Percentiles rank a stretch among this genome's conserved stretches.
phyloP scores from a whole-genome alignment of 2,113 vertebrate genomes.

The Pycnonotus jocosus region DNA sequence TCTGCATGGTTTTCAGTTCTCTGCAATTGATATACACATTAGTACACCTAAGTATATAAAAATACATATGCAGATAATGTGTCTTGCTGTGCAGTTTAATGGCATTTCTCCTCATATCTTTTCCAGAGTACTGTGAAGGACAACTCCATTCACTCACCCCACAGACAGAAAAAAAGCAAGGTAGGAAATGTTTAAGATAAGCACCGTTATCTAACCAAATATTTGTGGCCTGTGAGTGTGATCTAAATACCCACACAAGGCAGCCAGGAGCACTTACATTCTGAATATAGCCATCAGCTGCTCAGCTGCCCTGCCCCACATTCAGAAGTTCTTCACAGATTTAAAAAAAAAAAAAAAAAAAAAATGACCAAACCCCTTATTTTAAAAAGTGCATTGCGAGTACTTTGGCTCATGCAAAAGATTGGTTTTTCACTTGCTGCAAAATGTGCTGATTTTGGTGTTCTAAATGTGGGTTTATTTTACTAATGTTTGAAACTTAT shows the following conservation, averaged over 20 bases:
- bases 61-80: not conserved
- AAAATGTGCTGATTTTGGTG: not conserved
- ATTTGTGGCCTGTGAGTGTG: constrained; percentile 26
- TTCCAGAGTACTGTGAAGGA: constrained; percentile 58
- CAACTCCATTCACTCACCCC: not conserved
- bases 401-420: not conserved
- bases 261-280: not conserved
- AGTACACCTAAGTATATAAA: not conserved
- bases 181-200: constrained; percentile 64
- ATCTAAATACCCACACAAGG: not conserved
- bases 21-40: not conserved
- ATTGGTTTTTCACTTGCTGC: not conserved
- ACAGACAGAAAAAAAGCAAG: constrained; percentile 69
- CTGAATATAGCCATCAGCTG: constrained; percentile 34
- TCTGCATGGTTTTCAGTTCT: not conserved
- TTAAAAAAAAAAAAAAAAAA: not conserved
- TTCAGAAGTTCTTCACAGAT: not conserved
- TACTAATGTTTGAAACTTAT: constrained; percentile 24
- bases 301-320: not conserved
- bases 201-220: constrained; percentile 13
- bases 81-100: not conserved
- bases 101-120: not conserved
- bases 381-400: not conserved
- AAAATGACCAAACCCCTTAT: not conserved
- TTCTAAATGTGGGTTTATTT: not conserved